A percentile compares a stretch with the other conserved stretches of the same genome.
phyloP scores from a whole-genome alignment of 2,113 vertebrate species.

The Xiphorhynchus elegans region DNA sequence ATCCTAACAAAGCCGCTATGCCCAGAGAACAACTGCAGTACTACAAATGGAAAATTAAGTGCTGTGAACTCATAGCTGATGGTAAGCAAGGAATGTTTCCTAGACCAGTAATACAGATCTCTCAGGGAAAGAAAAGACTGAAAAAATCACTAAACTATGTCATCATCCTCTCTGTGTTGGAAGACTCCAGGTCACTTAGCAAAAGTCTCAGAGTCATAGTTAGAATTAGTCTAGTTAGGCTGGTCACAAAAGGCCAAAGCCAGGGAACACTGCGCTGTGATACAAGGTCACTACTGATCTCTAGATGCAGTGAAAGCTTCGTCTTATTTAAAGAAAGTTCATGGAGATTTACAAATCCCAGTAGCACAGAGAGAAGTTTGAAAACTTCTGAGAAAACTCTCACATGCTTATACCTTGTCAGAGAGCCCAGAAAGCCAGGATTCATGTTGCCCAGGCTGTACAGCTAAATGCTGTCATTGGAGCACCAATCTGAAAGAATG shows the following conservation, averaged over 20 bases:
- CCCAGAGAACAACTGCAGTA: neutral
- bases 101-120: neutral
- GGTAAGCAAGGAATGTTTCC: neutral
- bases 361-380: neutral
- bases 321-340: neutral
- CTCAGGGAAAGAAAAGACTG: neutral
- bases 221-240: neutral
- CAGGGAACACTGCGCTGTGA: neutral
- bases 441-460: neutral
- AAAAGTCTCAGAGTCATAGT: neutral
- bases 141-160: neutral
- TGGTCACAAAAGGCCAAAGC: neutral
- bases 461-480: neutral
- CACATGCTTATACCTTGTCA: neutral
- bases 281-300: neutral
- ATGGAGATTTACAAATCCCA: neutral
- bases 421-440: neutral
- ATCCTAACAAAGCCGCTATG: neutral
- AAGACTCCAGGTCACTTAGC: neutral
- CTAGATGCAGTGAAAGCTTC: neutral
- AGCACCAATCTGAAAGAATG: neutral
- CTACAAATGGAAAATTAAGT: neutral
- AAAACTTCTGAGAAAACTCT: neutral
- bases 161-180: neutral
- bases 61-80: neutral